phyloP scores from a whole-genome alignment of 2,888 invertebrate genomes.

The Neuroscelio doddi region DNA sequence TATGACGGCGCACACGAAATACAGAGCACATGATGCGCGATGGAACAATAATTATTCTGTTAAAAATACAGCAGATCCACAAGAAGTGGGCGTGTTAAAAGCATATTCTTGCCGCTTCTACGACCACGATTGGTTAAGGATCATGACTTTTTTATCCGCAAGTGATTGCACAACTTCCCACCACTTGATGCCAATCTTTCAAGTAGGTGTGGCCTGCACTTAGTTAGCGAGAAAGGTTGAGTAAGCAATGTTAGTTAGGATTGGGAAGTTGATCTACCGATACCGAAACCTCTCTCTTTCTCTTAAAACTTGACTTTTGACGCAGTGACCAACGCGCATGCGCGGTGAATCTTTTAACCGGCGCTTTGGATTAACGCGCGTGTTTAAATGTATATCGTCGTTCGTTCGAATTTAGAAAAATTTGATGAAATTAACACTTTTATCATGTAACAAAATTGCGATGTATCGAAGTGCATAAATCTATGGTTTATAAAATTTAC shows the following conservation, averaged over 20 bases:
- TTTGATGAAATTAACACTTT: too few relatives aligned
- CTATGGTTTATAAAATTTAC: too few relatives aligned
- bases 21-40: constrained; percentile 18
- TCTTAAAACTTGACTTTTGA: neutral
- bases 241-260: constrained; percentile 56
- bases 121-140: constrained; percentile 26
- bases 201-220: constrained; percentile 31
- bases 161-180: constrained; percentile 13
- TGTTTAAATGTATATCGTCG: neutral
- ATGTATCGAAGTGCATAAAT: too few relatives aligned
- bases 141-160: constrained; percentile 17
- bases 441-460: too few relatives aligned
- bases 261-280: constrained; percentile 55
- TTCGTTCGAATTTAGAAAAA: neutral
- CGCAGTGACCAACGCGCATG: constrained; percentile 36
- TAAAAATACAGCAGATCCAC: constrained; percentile 24
- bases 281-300: constrained; percentile 11
- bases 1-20: constrained; percentile 24
- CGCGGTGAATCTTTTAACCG: constrained; percentile 36
- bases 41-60: constrained; percentile 34
- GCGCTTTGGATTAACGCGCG: constrained; percentile 2
- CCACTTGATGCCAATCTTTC: constrained; percentile 11
- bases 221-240: constrained; percentile 1
- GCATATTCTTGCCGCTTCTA: constrained; percentile 3
- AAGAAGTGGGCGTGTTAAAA: constrained; percentile 21